phyloP scores from a whole-genome alignment of 2,888 invertebrate species.

The Bembecia ichneumoniformis region DNA sequence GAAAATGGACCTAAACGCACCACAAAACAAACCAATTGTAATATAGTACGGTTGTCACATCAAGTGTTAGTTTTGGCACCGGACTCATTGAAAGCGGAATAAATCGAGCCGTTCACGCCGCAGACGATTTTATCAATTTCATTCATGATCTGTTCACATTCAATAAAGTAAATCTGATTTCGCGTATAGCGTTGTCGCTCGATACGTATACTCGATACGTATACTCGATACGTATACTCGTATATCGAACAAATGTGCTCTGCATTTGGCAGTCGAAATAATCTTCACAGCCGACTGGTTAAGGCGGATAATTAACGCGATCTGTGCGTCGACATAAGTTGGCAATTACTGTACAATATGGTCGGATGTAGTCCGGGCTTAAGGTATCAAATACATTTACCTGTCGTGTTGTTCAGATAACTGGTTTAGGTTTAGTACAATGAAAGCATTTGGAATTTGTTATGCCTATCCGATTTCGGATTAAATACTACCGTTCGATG shows the following conservation, averaged over 20 bases:
- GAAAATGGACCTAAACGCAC: neutral
- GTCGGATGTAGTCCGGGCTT: slow-evolving; percentile 27
- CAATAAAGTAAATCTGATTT: slow-evolving; percentile 60
- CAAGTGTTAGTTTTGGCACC: slow-evolving; percentile 1
- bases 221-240: neutral
- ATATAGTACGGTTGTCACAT: neutral
- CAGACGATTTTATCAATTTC: slow-evolving; percentile 61
- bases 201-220: neutral
- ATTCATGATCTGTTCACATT: slow-evolving; percentile 47
- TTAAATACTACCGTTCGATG: no score
- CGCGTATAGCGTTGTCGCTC: slow-evolving; percentile 13
- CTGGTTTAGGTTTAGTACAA: neutral
- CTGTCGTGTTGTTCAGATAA: slow-evolving; percentile 2
- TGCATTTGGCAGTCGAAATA: slow-evolving; percentile 56
- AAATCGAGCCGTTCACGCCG: slow-evolving; percentile 29
- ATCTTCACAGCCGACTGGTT: slow-evolving; percentile 48
- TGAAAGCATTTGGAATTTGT: neutral
- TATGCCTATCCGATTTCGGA: no score
- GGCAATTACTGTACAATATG: slow-evolving; percentile 39
- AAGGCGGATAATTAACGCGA: slow-evolving; percentile 49
- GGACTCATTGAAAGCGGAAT: slow-evolving; percentile 16
- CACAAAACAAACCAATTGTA: neutral
- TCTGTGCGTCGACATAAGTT: slow-evolving; percentile 55
- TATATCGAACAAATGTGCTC: slow-evolving; percentile 21
- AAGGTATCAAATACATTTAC: slow-evolving; percentile 23